These are phyloP conservation scores for Anolis carolinensis DNA, from an alignment of 2,113 vertebrate genomes.

Conservation along the genomic window DNA sequence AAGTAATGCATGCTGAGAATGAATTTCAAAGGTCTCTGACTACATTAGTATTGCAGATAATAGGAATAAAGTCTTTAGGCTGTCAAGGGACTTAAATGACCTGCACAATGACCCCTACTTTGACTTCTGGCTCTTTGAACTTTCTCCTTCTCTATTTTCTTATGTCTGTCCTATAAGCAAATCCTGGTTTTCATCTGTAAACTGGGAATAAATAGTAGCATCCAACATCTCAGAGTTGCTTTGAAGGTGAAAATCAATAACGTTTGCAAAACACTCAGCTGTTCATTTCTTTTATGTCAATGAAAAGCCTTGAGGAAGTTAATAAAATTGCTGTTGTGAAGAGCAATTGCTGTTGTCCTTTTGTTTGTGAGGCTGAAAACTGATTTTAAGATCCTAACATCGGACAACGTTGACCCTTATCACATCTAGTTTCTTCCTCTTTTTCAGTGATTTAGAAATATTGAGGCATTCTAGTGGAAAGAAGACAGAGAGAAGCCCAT, in stretches of 20 bases:
- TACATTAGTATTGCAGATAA: neutral
- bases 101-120: neutral
- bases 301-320: slow-evolving; percentile 14
- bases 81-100: neutral
- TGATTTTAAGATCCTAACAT: slow-evolving; percentile 8
- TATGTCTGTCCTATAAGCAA: neutral
- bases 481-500: neutral
- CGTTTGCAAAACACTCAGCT: slow-evolving; percentile 6
- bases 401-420: neutral
- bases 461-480: neutral
- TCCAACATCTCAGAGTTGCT: neutral
- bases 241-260: slow-evolving; percentile 35
- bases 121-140: neutral
- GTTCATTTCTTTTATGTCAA: slow-evolving; percentile 20
- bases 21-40: neutral
- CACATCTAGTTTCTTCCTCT: neutral
- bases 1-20: neutral
- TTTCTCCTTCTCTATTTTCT: neutral
- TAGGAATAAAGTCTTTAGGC: neutral
- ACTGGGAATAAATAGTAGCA: neutral
- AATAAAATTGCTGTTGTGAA: slow-evolving; percentile 13
- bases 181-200: neutral
- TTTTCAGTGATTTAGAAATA: neutral
- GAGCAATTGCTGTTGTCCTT: neutral
- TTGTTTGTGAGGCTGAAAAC: slow-evolving; percentile 1